A percentile compares a stretch with the other conserved stretches of the same genome.
These are phyloP conservation scores for Tanypteryx hageni DNA, from an alignment of 2,888 invertebrate genomes.

Conservation along the genomic window DNA sequence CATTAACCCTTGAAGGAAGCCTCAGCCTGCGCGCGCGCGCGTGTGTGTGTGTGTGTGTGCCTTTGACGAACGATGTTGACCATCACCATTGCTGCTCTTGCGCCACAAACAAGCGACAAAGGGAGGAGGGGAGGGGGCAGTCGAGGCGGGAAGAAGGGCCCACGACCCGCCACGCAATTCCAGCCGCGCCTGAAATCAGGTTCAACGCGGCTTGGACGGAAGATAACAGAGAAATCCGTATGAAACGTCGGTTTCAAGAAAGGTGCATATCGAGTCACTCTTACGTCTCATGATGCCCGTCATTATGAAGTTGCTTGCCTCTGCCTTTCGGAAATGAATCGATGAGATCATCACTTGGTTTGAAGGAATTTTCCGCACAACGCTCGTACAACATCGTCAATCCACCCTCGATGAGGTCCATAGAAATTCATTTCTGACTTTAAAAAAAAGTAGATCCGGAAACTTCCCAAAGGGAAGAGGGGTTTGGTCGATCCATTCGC, in stretches of 20 bases:
- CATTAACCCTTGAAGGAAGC: not conserved
- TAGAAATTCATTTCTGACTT: no score
- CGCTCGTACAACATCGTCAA: no score
- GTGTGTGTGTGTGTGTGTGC: conserved; percentile 35
- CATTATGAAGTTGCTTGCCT: no score
- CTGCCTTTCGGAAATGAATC: no score
- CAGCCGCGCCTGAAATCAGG: not conserved
- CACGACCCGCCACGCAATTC: not conserved
- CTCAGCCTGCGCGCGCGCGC: not conserved
- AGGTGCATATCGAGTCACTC: no score
- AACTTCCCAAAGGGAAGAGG: no score
- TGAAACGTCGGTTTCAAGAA: not conserved
- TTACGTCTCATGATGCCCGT: no score
- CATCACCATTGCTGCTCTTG: conserved; percentile 1
- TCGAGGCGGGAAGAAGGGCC: not conserved
- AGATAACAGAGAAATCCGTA: not conserved
- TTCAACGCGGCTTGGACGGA: not conserved
- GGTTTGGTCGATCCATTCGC: no score
- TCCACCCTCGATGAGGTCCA: no score
- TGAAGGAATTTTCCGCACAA: no score
- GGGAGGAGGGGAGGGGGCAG: not conserved
- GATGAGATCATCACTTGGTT: no score
- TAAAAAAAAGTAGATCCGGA: no score
- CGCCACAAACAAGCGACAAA: conserved; percentile 39
- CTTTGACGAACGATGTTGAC: conserved; percentile 37